Evolutionary conservation across 2,888 invertebrate genomes (phyloP).

Genomic region (Argyresthia albistria): DNA sequence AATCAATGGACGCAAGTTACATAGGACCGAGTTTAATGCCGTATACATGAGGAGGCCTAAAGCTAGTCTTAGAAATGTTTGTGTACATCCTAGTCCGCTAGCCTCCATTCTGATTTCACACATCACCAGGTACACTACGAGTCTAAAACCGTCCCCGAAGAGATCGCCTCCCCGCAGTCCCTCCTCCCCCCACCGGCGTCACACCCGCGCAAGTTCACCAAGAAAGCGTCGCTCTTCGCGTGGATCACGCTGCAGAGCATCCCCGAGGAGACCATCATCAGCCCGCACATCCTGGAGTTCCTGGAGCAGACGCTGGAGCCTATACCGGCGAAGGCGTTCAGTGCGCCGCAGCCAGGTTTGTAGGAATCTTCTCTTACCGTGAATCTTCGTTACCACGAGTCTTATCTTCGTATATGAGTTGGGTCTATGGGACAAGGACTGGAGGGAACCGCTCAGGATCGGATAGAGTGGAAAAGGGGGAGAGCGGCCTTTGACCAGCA

Average conservation of each 20-base stretch:
- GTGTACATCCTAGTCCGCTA: no score
- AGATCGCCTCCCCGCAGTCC: conserved; percentile 49
- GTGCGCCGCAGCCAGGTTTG: conserved; percentile 43
- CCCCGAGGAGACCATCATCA: conserved; percentile 97
- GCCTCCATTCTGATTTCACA: background rate
- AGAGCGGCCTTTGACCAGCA: no score
- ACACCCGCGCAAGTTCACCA: conserved; percentile 73
- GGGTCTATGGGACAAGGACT: no score
- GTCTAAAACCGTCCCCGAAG: conserved; percentile 80
- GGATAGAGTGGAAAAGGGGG: no score
- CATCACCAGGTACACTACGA: conserved; percentile 80
- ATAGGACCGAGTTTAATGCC: no score
- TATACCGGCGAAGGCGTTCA: conserved; percentile 80
- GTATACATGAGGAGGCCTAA: no score
- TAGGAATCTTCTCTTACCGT: no score
- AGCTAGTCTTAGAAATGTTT: no score
- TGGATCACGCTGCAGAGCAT: conserved; percentile 98
- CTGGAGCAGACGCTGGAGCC: conserved; percentile 97
- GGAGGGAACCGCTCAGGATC: no score
- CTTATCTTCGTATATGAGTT: no score
- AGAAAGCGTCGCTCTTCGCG: conserved; percentile 91
- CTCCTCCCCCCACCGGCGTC: conserved; percentile 6
- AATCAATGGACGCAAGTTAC: no score
- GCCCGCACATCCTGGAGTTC: conserved; percentile 97
- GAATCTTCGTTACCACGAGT: no score